A percentile compares a stretch with the other conserved stretches of the same genome.
phyloP scores from a whole-genome alignment of 2,113 vertebrate species.

The Antechinus flavipes region DNA sequence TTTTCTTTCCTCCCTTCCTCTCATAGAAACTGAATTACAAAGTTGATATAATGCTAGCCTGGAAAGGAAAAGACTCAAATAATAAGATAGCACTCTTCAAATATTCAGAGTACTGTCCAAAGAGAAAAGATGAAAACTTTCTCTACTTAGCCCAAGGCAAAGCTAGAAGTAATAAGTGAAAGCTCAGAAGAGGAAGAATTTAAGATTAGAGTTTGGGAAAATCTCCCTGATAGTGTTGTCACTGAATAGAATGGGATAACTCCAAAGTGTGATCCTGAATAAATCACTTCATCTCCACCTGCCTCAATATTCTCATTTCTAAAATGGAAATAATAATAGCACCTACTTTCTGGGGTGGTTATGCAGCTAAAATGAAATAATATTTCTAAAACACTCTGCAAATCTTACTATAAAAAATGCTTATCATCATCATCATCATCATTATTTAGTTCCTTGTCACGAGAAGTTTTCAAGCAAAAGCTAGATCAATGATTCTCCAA shows the following conservation, averaged over 20 bases:
- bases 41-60: neutral
- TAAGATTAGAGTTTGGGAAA: neutral
- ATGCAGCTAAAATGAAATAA: neutral
- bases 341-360: neutral
- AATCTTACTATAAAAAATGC: neutral
- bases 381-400: neutral
- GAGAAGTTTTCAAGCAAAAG: neutral
- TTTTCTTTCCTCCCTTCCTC: neutral
- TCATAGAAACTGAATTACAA: neutral
- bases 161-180: neutral
- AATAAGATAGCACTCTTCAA: neutral
- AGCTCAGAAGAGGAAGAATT: neutral
- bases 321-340: neutral
- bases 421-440: neutral
- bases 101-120: neutral
- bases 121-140: neutral
- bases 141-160: neutral
- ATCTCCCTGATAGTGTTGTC: neutral
- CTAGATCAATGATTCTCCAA: neutral
- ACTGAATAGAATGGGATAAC: neutral
- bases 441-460: neutral
- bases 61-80: neutral
- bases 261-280: neutral
- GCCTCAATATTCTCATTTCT: neutral
- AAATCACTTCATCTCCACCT: neutral